Base-by-base conservation (phyloP, 2,113 vertebrate genomes). In the Peromyscus leucopus region DNA sequence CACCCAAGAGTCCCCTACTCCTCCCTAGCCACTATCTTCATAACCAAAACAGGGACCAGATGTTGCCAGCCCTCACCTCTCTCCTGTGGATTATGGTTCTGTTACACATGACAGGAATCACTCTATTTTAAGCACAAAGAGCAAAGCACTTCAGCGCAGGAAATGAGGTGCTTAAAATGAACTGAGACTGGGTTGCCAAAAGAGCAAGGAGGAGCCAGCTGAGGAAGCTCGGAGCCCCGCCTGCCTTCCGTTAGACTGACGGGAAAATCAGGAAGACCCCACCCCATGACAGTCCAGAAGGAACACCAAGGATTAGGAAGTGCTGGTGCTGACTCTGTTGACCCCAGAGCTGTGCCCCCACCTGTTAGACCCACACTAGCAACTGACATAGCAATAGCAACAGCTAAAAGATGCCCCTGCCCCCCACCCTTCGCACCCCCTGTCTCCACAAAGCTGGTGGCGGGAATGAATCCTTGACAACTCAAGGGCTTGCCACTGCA, bases 91-190 rank as follows among this genome's bases (percentile, higher is more conserved):
- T 51, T 65, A 91, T 21, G 59, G 84, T 61, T 94, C 67, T 63
- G 61, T 84, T 90, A 31, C 7, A 90, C 74, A 93, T 71, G 67
- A 76, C 80, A 80, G 88, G 96, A 86, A 22, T 89, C 46, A 19
- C 55, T 57, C 78, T 97, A 91, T 97, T 95, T 94, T 96, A 84
- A 96, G 90, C 69, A 79, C 4, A 16, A 31, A 74, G 91, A 83
- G 72, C 61, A 97, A 90, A 87, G 48, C 59, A 5, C 46, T 65
- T 76, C 17, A 36, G 57, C 55, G 55, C 80, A 61, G 57, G 72
- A 79, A 97, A 72, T 94, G 87, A 78, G 69, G 72, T 55, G 31
- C 28, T 90, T 51, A 59, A 6, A 55, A 2, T 22, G 46, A 17
- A 46, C 48, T 57, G 22, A 42, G 76, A 31, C 80, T 55, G 36